Conservation (phyloP, 2,113 vertebrate genomes). For the Otolemur garnettii region DNA sequence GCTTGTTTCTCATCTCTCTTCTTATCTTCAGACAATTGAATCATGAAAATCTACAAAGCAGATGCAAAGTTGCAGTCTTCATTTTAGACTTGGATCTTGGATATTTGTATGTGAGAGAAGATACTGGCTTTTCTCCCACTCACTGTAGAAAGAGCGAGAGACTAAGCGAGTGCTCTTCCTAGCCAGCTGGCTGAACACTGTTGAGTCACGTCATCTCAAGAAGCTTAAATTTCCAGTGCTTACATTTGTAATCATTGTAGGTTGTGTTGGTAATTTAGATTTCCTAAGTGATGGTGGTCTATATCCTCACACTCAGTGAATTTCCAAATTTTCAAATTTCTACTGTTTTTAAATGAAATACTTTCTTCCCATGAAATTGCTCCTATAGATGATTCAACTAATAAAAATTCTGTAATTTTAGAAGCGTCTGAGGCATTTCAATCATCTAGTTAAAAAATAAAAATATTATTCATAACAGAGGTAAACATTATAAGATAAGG, state of each 20-base stretch:
- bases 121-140: neutral
- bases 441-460: neutral
- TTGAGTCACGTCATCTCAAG: neutral
- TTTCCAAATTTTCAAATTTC: constrained; percentile 14
- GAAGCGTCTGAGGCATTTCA: neutral
- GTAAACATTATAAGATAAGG: neutral
- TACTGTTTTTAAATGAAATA: constrained; percentile 35
- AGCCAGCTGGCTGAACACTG: neutral
- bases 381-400: constrained; percentile 18
- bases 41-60: neutral
- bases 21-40: neutral
- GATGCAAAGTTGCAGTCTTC: neutral
- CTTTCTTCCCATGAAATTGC: constrained; percentile 6
- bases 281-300: neutral
- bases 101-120: neutral
- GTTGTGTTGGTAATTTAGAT: neutral
- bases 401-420: neutral
- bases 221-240: neutral
- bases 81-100: neutral
- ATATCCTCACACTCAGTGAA: neutral
- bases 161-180: neutral
- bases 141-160: neutral
- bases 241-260: neutral
- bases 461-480: neutral
- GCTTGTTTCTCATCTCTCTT: neutral